A percentile compares a stretch with the other conserved stretches of the same genome.
Conservation (phyloP, 2,797 vertebrate species). For the Syngnathus rostellatus region DNA sequence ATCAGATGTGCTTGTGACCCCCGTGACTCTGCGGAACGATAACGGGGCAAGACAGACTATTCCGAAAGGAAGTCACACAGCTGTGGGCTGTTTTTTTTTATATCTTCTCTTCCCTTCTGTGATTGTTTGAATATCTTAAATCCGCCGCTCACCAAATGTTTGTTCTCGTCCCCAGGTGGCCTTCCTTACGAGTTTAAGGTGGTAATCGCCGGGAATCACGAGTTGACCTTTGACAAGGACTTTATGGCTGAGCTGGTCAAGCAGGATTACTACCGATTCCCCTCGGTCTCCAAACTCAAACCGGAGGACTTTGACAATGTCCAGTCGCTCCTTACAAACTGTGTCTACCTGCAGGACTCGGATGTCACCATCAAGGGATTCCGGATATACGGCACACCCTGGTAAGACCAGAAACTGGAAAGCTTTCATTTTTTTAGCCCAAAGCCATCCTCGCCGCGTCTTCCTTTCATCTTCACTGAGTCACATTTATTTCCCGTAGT, state of each 20-base stretch:
- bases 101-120: background rate
- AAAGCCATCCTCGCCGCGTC: background rate
- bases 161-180: slow-evolving; percentile 69
- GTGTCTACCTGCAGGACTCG: slow-evolving; percentile 98
- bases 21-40: slow-evolving; percentile 29
- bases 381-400: slow-evolving; percentile 94
- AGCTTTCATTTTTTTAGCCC: background rate
- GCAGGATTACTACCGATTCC: slow-evolving; percentile 99
- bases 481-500: slow-evolving; percentile 11
- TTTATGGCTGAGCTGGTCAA: slow-evolving; percentile 99
- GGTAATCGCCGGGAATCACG: slow-evolving; percentile 98
- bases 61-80: slow-evolving; percentile 5
- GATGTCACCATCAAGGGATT: slow-evolving; percentile 98
- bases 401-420: slow-evolving; percentile 77
- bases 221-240: slow-evolving; percentile 99
- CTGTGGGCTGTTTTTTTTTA: background rate
- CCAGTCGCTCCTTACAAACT: slow-evolving; percentile 95
- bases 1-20: slow-evolving; percentile 42
- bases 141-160: background rate
- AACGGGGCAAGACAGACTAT: slow-evolving; percentile 5
- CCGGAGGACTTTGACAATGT: slow-evolving; percentile 99
- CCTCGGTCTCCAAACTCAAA: slow-evolving; percentile 98
- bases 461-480: slow-evolving; percentile 10
- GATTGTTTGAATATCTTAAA: background rate
- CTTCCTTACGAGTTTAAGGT: slow-evolving; percentile 97